Base-by-base conservation (phyloP, 2,113 vertebrate species). In the Illadopsis cleaveri region DNA sequence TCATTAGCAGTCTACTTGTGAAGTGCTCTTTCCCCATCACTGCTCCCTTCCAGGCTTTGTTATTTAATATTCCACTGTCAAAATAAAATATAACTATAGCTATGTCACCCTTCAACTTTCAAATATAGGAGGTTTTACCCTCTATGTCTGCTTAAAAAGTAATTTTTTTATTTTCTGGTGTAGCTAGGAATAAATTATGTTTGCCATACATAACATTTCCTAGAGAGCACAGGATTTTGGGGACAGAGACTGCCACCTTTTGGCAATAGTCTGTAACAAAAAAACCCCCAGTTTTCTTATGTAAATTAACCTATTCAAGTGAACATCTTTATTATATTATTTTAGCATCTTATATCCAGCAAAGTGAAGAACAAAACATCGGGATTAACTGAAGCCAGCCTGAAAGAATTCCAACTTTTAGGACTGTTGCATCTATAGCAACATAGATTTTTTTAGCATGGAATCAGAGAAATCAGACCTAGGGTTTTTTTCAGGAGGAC, bases 161-260 rank as follows among this genome's bases (percentile, higher is more conserved):
- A 84, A 57, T 90, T 90, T 79, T 79, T 93, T 80, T 91, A 54
- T 33, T 38, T 69, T 60, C 77, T 53, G 56, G 8, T 12, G 3
- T 33, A 90, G 48, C 35, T 53, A 80, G 25, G 33, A 89, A 85
- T 77, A 82, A 85, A 33, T 71, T 65, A n/a, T 22, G 22, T 38
- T 73, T 65, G 27, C 35, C 2, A 2, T 54, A 21, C 8, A 2
- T 24, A 80, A 54, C 1, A 24, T 84, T 90, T 88, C 62, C 54
- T 27, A 47, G 62, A 50, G 8, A 88, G 76, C 13, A 33, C 20
- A 47, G 48, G 82, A 70, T 87, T 89, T 93, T 2, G 53, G 94
- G 92, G 90, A 73, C 69, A 92, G 89, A 95, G 66, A 78, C 85
- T 94, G 96, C 85, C 96, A 95, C 89, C 95, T 96, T 96, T 96